Conservation (phyloP, 2,888 invertebrate species). For the Tupiocoris notatus region DNA sequence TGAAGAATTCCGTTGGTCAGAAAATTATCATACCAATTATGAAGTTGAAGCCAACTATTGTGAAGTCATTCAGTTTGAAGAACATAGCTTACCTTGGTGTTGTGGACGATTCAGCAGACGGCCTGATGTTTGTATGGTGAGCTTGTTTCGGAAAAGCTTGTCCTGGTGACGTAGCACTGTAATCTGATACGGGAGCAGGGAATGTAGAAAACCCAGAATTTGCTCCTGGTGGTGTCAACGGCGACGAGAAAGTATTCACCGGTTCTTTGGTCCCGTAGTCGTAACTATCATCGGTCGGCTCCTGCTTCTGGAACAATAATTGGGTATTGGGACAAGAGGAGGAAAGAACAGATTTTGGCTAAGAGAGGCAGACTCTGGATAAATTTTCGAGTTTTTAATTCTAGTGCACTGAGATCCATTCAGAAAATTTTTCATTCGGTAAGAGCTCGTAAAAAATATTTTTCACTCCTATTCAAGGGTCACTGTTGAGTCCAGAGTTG, state of each 20-base stretch:
- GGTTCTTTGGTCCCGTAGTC: constrained; percentile 14
- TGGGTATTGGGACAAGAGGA: too few species aligned
- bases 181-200: constrained; percentile 30
- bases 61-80: too few species aligned
- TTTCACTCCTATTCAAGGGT: neutral
- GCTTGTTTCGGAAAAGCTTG: neutral
- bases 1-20: too few species aligned
- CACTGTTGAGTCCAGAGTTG: neutral
- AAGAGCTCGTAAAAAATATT: neutral
- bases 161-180: constrained; percentile 12
- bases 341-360: too few species aligned
- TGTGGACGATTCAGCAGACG: neutral
- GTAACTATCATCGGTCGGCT: constrained; percentile 42
- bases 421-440: too few species aligned
- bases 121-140: neutral
- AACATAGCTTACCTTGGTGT: neutral
- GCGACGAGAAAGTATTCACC: constrained; percentile 14
- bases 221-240: constrained; percentile 42
- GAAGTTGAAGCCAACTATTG: too few species aligned
- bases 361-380: too few species aligned
- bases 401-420: too few species aligned
- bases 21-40: too few species aligned
- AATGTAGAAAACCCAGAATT: constrained; percentile 15
- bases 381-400: too few species aligned
- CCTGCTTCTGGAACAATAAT: constrained; percentile 47